Conservation (phyloP, 2,797 vertebrate species). For the Girardinus metallicus region DNA sequence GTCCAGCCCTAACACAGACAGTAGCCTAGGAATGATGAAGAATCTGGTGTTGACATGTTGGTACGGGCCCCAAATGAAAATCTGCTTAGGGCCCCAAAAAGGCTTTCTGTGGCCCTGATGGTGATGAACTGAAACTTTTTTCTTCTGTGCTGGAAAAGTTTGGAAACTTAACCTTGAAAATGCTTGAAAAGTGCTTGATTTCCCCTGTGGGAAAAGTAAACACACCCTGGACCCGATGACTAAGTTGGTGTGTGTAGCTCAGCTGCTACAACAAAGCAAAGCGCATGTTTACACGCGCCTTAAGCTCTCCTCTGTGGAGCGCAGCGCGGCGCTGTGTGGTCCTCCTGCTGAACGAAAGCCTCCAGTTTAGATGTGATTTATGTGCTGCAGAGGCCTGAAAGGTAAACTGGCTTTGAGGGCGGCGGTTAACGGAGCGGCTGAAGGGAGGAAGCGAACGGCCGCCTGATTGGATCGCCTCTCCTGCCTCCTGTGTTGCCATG, state of each 20-base stretch:
- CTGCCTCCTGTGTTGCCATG: slow-evolving; percentile 61
- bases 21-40: too few relatives aligned
- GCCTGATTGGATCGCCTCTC: slow-evolving; percentile 47
- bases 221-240: not conserved
- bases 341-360: slow-evolving; percentile 37
- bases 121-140: too few relatives aligned
- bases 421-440: slow-evolving; percentile 31
- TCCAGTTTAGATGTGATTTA: slow-evolving; percentile 47
- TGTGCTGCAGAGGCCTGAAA: slow-evolving; percentile 39
- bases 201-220: too few relatives aligned
- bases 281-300: slow-evolving; percentile 29
- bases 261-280: slow-evolving; percentile 45
- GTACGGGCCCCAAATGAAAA: too few relatives aligned
- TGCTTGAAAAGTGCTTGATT: too few relatives aligned
- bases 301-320: slow-evolving; percentile 47
- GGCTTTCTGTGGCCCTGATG: too few relatives aligned
- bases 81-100: too few relatives aligned
- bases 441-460: slow-evolving; percentile 34
- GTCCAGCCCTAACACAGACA: too few relatives aligned
- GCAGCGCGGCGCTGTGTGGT: slow-evolving; percentile 46
- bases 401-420: slow-evolving; percentile 35
- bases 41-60: too few relatives aligned
- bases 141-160: too few relatives aligned
- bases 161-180: too few relatives aligned
- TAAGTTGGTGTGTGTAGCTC: not conserved